Conservation (phyloP, 2,888 invertebrate genomes). For the Melinaea marsaeus region DNA sequence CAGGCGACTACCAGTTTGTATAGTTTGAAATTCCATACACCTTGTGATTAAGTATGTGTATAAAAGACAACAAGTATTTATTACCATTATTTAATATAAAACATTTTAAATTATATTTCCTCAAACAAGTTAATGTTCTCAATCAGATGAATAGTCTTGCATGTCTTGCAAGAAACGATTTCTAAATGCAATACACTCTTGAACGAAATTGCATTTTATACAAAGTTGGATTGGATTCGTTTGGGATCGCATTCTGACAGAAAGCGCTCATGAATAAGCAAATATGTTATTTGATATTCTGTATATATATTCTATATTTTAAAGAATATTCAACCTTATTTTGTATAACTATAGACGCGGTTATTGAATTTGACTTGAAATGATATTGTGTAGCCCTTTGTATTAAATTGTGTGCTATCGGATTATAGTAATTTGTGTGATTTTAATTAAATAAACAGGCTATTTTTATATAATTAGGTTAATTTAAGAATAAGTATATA, state of each 20-base stretch:
- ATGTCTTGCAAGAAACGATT: not conserved
- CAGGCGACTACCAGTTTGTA: too few relatives aligned
- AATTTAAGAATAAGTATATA: too few relatives aligned
- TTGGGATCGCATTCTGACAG: constrained; percentile 22
- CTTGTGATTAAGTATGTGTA: too few relatives aligned
- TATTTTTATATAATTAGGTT: too few relatives aligned
- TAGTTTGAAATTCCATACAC: too few relatives aligned
- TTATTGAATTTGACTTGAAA: not conserved
- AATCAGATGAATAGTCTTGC: not conserved
- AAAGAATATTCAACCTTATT: not conserved
- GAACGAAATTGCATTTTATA: not conserved
- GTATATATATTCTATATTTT: constrained; percentile 1
- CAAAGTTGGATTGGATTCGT: not conserved
- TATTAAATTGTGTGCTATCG: not conserved
- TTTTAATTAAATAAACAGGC: too few relatives aligned
- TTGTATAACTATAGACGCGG: not conserved
- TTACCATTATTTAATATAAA: too few relatives aligned
- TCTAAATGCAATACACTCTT: not conserved
- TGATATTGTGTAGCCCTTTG: not conserved
- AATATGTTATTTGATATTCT: constrained; percentile 17
- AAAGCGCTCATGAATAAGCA: constrained; percentile 35
- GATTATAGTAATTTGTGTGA: not conserved
- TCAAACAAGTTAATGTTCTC: not conserved
- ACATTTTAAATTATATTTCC: too few relatives aligned
- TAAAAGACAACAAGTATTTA: too few relatives aligned